Evolutionary conservation across 2,888 invertebrate genomes (phyloP).

Genomic region (Sussaba pulchella): DNA sequence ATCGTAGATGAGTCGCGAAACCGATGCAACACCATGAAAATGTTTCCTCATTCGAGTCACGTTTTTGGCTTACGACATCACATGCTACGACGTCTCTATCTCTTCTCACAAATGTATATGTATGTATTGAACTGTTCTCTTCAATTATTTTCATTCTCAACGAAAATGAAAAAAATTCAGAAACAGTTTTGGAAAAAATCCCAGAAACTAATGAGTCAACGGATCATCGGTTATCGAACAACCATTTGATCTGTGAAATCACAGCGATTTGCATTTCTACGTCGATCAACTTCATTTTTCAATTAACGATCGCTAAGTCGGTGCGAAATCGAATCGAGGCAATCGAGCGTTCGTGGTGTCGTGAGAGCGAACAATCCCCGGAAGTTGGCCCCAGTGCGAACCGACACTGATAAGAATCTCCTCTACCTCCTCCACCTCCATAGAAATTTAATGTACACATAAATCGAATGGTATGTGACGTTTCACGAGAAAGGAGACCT

Average conservation of each 20-base stretch:
- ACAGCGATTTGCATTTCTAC: too few relatives aligned
- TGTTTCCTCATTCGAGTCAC: conserved; percentile 50
- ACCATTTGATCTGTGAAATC: too few relatives aligned
- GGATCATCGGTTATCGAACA: not conserved
- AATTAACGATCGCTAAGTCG: not conserved
- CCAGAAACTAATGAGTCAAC: not conserved
- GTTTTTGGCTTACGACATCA: conserved; percentile 49
- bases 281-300: not conserved
- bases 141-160: not conserved
- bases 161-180: not conserved
- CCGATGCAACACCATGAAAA: conserved; percentile 32
- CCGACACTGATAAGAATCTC: conserved; percentile 12
- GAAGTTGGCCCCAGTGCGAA: not conserved
- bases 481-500: too few relatives aligned
- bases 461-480: too few relatives aligned
- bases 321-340: not conserved
- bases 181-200: not conserved
- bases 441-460: too few relatives aligned
- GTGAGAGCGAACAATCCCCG: not conserved
- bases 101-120: not conserved
- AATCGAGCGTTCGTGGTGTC: not conserved
- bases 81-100: conserved; percentile 6
- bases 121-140: not conserved
- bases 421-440: too few relatives aligned
- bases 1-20: not conserved